Percentiles rank a stretch among this genome's conserved stretches.
phyloP scores from a whole-genome alignment of 2,113 vertebrate genomes.

The Hepsetus odoe region DNA sequence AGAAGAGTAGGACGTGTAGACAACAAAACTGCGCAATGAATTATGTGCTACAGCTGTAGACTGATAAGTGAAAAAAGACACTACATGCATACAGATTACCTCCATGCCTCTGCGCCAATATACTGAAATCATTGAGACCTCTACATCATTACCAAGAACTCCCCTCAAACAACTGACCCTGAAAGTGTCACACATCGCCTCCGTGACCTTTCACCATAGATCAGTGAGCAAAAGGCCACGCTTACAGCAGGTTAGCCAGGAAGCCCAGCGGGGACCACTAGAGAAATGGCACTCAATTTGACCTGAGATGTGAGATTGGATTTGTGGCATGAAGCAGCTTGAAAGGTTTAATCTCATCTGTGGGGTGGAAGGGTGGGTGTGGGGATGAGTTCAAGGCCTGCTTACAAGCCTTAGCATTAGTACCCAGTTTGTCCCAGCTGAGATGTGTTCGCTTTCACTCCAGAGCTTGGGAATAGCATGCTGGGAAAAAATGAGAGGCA shows the following conservation, averaged over 20 bases:
- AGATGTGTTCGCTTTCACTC: conserved; percentile 6
- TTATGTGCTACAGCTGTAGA: not conserved
- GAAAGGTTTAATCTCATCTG: conserved; percentile 53
- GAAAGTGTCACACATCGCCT: not conserved
- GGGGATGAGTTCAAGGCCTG: conserved; percentile 9
- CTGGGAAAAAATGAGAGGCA: not conserved
- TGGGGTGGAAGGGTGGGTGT: not conserved
- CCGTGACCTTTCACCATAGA: conserved; percentile 31
- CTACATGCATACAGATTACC: not conserved
- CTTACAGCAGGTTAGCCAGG: conserved; percentile 5
- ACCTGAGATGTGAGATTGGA: conserved; percentile 44
- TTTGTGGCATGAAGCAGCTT: conserved; percentile 38
- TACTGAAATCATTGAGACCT: conserved; percentile 3
- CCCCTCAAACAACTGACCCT: conserved; percentile 13
- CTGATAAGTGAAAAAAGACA: not conserved
- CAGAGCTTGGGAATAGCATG: not conserved
- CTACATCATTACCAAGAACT: conserved; percentile 30
- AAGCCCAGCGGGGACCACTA: conserved; percentile 16
- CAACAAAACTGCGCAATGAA: not conserved
- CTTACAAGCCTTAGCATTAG: not conserved
- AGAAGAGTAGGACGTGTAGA: not conserved
- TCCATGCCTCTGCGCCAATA: not conserved
- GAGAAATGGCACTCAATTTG: conserved; percentile 44
- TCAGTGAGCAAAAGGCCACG: conserved; percentile 34
- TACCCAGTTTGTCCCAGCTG: not conserved